These are phyloP conservation scores for Miichthys miiuy DNA, from an alignment of 2,797 vertebrate species.

Conservation along the genomic window DNA sequence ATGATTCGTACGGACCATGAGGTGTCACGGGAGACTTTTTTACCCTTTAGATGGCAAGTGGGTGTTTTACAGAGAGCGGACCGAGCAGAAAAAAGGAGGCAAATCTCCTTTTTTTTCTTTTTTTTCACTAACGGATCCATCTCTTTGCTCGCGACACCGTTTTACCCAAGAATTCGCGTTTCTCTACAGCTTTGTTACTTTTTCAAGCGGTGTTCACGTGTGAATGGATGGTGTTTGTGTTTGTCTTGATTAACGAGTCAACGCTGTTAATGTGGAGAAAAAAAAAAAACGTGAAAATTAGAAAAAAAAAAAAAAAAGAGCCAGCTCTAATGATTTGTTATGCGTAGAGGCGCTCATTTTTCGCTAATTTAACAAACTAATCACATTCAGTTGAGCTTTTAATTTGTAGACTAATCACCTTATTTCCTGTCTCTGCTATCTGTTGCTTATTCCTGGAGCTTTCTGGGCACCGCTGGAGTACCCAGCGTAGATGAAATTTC, in stretches of 20 bases:
- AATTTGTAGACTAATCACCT: conserved; percentile 42
- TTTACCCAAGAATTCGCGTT: conserved; percentile 26
- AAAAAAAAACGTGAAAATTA: conserved; percentile 7
- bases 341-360: conserved; percentile 51
- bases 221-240: conserved; percentile 7
- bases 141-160: conserved; percentile 14
- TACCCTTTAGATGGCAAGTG: conserved; percentile 30
- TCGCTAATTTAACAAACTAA: conserved; percentile 52
- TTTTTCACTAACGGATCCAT: conserved; percentile 59
- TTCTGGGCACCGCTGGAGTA: conserved; percentile 60
- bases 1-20: conserved; percentile 57
- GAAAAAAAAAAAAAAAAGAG: conserved; percentile 45
- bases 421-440: conserved; percentile 44
- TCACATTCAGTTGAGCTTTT: conserved; percentile 39
- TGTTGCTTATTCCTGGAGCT: conserved; percentile 51
- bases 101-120: conserved; percentile 26
- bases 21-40: conserved; percentile 56
- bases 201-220: conserved; percentile 27
- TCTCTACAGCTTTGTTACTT: conserved; percentile 61
- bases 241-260: conserved; percentile 82
- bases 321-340: conserved; percentile 81
- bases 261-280: conserved; percentile 77
- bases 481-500: conserved; percentile 31
- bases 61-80: conserved; percentile 20
- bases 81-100: conserved; percentile 20